These are phyloP conservation scores for Harpagifer antarcticus DNA, from an alignment of 2,797 vertebrate species.

Conservation along the genomic window DNA sequence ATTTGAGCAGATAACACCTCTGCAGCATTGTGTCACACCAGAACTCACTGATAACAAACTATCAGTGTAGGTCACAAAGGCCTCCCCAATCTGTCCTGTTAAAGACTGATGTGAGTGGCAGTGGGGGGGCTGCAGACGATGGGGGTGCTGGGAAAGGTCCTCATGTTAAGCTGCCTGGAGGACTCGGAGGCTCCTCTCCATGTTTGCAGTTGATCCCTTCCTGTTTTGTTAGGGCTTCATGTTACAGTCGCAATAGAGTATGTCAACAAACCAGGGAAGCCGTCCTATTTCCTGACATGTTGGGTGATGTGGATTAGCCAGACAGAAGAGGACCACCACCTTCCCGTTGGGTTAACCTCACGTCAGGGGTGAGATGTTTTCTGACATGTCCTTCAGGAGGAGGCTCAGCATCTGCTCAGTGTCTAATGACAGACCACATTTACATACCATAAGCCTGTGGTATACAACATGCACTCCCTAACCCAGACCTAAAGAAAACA, in stretches of 20 bases:
- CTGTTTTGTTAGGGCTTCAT: conserved; percentile 61
- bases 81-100: conserved; percentile 11
- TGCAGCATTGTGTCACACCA: not conserved
- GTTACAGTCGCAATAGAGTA: conserved; percentile 49
- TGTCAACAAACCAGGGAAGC: conserved; percentile 13
- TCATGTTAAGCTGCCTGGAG: conserved; percentile 52
- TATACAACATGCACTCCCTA: conserved; percentile 22
- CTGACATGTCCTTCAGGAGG: conserved; percentile 25
- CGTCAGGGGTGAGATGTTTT: conserved; percentile 11
- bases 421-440: conserved; percentile 56
- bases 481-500: conserved; percentile 41
- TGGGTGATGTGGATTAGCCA: not conserved
- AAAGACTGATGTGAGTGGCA: conserved; percentile 24
- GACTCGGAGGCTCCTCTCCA: conserved; percentile 30
- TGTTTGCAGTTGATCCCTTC: conserved; percentile 57
- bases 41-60: conserved; percentile 25
- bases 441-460: conserved; percentile 36
- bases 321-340: not conserved
- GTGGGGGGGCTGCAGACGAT: conserved; percentile 27
- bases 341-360: conserved; percentile 25
- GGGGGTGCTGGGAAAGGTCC: conserved; percentile 63
- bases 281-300: conserved; percentile 22
- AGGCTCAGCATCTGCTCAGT: conserved; percentile 45
- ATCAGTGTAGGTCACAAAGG: not conserved
- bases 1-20: conserved; percentile 43